Evolutionary conservation across 2,888 invertebrate genomes (phyloP).

Genomic region (Endotricha flammealis): DNA sequence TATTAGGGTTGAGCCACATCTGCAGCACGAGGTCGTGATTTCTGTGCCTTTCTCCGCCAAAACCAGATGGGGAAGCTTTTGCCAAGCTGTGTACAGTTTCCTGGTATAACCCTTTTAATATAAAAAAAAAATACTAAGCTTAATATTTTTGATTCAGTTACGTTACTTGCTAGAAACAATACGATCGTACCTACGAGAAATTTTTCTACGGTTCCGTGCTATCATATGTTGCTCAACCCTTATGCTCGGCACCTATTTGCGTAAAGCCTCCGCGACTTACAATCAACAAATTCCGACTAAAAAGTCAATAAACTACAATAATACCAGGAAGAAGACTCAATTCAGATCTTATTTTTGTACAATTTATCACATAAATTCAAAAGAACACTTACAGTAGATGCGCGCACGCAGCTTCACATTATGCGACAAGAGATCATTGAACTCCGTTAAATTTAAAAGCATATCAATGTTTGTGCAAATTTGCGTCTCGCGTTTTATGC

Average conservation of each 20-base stretch:
- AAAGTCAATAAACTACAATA: constrained; percentile 57
- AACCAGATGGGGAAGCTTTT: too few relatives aligned
- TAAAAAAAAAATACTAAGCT: too few relatives aligned
- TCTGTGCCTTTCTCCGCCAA: too few relatives aligned
- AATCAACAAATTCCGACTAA: constrained; percentile 43
- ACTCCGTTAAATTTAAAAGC: constrained; percentile 5
- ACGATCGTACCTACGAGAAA: too few relatives aligned
- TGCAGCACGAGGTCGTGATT: too few relatives aligned
- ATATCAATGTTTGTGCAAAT: constrained; percentile 2
- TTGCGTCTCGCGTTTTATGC: neutral
- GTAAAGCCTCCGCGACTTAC: constrained; percentile 14
- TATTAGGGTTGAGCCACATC: too few relatives aligned
- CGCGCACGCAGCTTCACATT: constrained; percentile 25
- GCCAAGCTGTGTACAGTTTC: too few relatives aligned
- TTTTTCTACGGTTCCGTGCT: too few relatives aligned
- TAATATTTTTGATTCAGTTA: too few relatives aligned
- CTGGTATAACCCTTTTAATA: too few relatives aligned
- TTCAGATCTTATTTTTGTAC: constrained; percentile 72
- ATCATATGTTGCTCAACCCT: neutral
- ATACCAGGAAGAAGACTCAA: constrained; percentile 57
- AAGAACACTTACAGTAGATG: constrained; percentile 52
- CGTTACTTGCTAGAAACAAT: too few relatives aligned
- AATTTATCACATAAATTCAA: constrained; percentile 66
- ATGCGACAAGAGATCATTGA: constrained; percentile 35
- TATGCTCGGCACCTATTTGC: neutral